These are phyloP conservation scores for Brachynemurus nebulosus DNA, from an alignment of 2,888 invertebrate genomes.

Conservation along the genomic window DNA sequence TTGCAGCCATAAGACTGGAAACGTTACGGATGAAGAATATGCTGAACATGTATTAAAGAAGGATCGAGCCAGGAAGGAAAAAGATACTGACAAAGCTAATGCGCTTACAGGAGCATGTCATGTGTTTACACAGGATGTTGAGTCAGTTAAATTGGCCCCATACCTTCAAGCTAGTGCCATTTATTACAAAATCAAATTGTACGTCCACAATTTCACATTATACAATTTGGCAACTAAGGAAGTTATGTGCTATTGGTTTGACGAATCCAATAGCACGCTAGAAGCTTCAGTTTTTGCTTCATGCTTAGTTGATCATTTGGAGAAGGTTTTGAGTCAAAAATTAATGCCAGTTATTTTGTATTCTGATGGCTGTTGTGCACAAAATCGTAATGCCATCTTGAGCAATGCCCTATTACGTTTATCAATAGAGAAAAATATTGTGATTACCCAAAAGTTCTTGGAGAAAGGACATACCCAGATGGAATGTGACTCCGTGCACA, in stretches of 20 bases:
- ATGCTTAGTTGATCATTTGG: slow-evolving; percentile 15
- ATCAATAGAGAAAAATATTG: slow-evolving; percentile 15
- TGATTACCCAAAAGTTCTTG: slow-evolving; percentile 18
- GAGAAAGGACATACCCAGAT: slow-evolving; percentile 23
- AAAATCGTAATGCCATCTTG: slow-evolving; percentile 21
- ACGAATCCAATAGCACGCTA: slow-evolving; percentile 15
- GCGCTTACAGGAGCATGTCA: too few relatives aligned
- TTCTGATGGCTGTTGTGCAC: slow-evolving; percentile 21
- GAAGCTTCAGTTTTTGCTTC: slow-evolving; percentile 16
- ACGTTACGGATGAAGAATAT: too few relatives aligned
- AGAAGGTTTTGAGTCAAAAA: slow-evolving; percentile 11
- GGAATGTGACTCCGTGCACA: slow-evolving; percentile 22
- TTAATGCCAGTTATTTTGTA: slow-evolving; percentile 19
- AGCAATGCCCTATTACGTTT: slow-evolving; percentile 21
- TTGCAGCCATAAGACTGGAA: too few relatives aligned
- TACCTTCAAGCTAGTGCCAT: too few relatives aligned
- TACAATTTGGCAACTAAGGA: slow-evolving; percentile 17
- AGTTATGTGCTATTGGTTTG: slow-evolving; percentile 20
- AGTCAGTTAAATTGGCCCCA: too few relatives aligned
- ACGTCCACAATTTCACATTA: slow-evolving; percentile 22
- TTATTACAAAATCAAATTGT: slow-evolving; percentile 21
- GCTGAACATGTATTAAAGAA: too few relatives aligned
- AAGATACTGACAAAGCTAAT: too few relatives aligned
- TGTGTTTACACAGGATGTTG: too few relatives aligned
- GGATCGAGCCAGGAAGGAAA: too few relatives aligned